Base-by-base conservation (phyloP, 2,888 invertebrate genomes). In the Andrena minutula region DNA sequence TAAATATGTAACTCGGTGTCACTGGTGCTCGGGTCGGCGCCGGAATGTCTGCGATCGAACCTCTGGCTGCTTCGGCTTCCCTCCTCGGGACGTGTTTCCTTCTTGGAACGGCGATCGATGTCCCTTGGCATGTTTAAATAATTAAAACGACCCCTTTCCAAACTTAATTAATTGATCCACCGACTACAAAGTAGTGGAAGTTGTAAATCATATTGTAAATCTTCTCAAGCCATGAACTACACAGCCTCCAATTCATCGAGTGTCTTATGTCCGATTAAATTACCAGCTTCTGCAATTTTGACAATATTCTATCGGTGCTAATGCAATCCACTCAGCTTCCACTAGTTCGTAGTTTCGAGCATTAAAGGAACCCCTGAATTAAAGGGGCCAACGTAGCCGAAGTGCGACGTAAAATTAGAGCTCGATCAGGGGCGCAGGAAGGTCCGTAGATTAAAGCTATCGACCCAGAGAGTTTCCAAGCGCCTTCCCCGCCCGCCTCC, bases 1-100 rank as follows among this genome's bases (percentile, higher is more conserved):
- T 72, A 68, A 66, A 80, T 68, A 72, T 16, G 61, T 77, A 53
- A 35, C 53, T 70, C 60, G 47, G 75, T 60, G 76, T 71, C 76
- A 58, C 32, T 75, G 75, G 78, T 23, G 58, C 23, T 32, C 12
- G 51, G 8, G 68, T n/a, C 12, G 63, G 53, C 56, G 64, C 28
- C 69, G 6, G 26, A 20, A 28, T 49, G 56, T 76, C 64, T 76
- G 23, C 23, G 28, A 5, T 12, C 1, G 26, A 63, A 49, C 20
- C 26, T 56, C 56, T 20, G 23, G 23, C 56, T 56, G 32, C 49
- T 7, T 28, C 7, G 16, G 1, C 12, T 63, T 49, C 32, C 35
- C 32, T 30, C 2, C 16, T 35, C 16, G 23, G 8, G 8, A 49
- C 68, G 6, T 6, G 2, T 28, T 5, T 41, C 5, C 16, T 8